These are phyloP conservation scores for Proterorhinus semilunaris DNA, from an alignment of 2,113 vertebrate species.

Conservation along the genomic window DNA sequence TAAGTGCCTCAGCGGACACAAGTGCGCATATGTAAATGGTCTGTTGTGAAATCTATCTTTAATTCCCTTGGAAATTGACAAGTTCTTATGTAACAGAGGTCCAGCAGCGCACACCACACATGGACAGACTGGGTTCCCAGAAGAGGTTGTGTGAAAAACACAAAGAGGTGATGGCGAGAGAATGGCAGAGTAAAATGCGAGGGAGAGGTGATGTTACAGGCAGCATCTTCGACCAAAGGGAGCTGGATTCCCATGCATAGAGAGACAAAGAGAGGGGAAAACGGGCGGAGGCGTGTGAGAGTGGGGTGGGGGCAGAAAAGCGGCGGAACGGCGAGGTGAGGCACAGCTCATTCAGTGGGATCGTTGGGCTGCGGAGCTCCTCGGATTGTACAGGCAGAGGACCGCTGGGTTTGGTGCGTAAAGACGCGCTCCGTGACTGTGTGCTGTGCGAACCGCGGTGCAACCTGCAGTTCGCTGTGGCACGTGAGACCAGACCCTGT, in stretches of 20 bases:
- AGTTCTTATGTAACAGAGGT: slow-evolving; percentile 9
- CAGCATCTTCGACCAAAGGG: slow-evolving; percentile 60
- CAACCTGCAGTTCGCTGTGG: slow-evolving; percentile 54
- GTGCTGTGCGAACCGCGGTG: slow-evolving; percentile 60
- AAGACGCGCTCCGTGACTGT: slow-evolving; percentile 50
- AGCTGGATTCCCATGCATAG: slow-evolving; percentile 63
- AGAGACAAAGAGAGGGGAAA: slow-evolving; percentile 55
- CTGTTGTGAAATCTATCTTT: background rate
- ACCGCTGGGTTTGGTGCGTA: slow-evolving; percentile 43
- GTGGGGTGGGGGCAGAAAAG: slow-evolving; percentile 44
- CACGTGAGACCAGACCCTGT: slow-evolving; percentile 57
- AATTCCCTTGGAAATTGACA: slow-evolving; percentile 3
- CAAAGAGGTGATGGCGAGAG: slow-evolving; percentile 8
- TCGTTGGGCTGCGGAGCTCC: slow-evolving; percentile 71
- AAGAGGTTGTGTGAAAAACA: slow-evolving; percentile 11
- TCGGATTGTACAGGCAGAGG: slow-evolving; percentile 69
- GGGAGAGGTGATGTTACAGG: slow-evolving; percentile 33
- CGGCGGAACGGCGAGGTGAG: slow-evolving; percentile 61
- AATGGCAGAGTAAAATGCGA: slow-evolving; percentile 2
- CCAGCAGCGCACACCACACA: slow-evolving; percentile 2
- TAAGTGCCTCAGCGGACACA: background rate
- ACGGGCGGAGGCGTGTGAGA: slow-evolving; percentile 27
- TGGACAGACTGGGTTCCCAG: slow-evolving; percentile 7
- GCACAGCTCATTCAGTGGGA: slow-evolving; percentile 73
- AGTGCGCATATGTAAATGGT: background rate